phyloP scores from a whole-genome alignment of 2,113 vertebrate genomes.

The Perca schrenkii region DNA sequence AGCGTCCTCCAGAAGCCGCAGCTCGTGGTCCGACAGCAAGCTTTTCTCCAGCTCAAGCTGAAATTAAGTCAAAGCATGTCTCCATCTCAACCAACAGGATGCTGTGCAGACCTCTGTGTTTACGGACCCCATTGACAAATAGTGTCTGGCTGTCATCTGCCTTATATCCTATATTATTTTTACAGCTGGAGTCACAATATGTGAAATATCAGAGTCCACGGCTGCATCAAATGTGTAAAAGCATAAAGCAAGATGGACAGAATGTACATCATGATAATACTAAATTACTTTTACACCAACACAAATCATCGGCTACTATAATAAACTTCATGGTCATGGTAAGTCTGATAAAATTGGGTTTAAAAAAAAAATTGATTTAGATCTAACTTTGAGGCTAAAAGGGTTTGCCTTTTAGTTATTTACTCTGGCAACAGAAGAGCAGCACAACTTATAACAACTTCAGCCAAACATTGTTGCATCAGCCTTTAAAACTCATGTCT shows the following conservation, averaged over 20 bases:
- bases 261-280: background rate
- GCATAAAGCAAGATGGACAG: background rate
- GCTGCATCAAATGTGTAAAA: background rate
- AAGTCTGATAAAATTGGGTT: background rate
- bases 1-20: conserved; percentile 87
- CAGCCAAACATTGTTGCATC: background rate
- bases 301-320: background rate
- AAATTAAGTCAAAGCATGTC: conserved; percentile 5
- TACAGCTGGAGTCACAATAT: background rate
- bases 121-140: background rate
- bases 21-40: conserved; percentile 91
- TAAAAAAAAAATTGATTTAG: background rate
- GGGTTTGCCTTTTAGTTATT: background rate
- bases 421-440: background rate
- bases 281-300: background rate
- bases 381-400: background rate
- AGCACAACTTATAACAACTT: background rate
- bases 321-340: background rate
- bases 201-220: background rate
- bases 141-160: background rate
- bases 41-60: conserved; percentile 94
- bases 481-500: background rate
- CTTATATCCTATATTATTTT: background rate
- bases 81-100: background rate
- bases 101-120: background rate